Evolutionary conservation across 2,797 vertebrate genomes (phyloP).

Genomic region (Paratrypauchen microcephalus): DNA sequence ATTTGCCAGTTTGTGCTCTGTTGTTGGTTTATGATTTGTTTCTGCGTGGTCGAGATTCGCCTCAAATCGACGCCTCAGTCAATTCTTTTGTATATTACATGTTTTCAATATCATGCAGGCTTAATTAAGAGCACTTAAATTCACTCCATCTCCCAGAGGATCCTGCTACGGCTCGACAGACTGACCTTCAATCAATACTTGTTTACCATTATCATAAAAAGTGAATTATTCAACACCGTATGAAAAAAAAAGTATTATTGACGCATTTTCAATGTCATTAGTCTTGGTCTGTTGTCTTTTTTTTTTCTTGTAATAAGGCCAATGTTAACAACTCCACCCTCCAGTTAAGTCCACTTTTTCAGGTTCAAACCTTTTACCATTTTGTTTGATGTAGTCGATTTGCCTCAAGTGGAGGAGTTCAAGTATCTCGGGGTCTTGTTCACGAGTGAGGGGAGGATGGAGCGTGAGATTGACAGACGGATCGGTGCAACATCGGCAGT

Average conservation of each 20-base stretch:
- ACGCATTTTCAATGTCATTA: not conserved
- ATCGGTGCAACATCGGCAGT: no score
- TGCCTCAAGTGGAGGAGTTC: no score
- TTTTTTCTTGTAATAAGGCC: not conserved
- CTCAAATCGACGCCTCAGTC: not conserved
- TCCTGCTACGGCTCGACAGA: not conserved
- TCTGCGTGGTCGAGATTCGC: not conserved
- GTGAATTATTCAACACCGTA: not conserved
- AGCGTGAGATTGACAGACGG: no score
- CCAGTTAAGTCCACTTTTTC: not conserved
- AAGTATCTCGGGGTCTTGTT: no score
- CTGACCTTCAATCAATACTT: slow-evolving; percentile 5
- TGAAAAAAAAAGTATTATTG: not conserved
- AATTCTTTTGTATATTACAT: not conserved
- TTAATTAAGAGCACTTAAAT: slow-evolving; percentile 22
- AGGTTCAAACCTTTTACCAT: no score
- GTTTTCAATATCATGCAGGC: not conserved
- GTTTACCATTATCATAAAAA: not conserved
- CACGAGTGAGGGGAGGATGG: no score
- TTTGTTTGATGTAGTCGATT: no score
- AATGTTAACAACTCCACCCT: not conserved
- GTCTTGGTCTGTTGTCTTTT: not conserved
- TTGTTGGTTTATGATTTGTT: not conserved
- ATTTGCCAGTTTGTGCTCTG: not conserved
- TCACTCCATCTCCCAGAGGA: slow-evolving; percentile 33